Conservation (phyloP, 2,797 vertebrate species). For the Karalla daura region DNA sequence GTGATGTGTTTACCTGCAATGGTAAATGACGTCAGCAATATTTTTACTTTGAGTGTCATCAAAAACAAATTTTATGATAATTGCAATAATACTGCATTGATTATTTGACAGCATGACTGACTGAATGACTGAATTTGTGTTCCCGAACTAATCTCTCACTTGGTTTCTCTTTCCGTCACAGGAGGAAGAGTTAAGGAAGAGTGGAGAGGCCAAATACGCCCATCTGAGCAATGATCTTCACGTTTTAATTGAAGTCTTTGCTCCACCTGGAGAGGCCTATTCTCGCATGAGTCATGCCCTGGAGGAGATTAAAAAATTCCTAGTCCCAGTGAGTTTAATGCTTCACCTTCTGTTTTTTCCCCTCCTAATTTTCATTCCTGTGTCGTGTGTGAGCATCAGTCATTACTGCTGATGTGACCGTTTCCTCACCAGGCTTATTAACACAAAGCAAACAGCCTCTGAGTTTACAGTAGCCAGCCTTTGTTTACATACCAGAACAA, state of each 20-base stretch:
- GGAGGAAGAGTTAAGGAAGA: constrained; percentile 99
- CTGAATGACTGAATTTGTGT: too few relatives aligned
- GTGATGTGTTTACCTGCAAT: too few relatives aligned
- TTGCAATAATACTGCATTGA: too few relatives aligned
- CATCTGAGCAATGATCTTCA: constrained; percentile 99
- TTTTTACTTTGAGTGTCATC: too few relatives aligned
- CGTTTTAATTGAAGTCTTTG: constrained; percentile 99
- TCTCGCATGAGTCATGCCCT: constrained; percentile 99
- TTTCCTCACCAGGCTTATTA: constrained; percentile 41
- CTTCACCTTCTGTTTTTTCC: constrained; percentile 33
- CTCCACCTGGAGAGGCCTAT: constrained; percentile 98
- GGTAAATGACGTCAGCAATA: too few relatives aligned
- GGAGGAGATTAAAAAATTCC: constrained; percentile 99
- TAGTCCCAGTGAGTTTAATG: constrained; percentile 96
- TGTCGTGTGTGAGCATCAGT: constrained; percentile 1
- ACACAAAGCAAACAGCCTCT: constrained; percentile 35
- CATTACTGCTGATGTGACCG: constrained; percentile 30
- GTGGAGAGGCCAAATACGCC: constrained; percentile 95
- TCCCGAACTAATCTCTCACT: constrained; percentile 45
- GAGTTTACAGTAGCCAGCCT: constrained; percentile 10
- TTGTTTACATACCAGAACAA: constrained; percentile 49
- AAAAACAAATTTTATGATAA: too few relatives aligned
- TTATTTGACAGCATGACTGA: too few relatives aligned
- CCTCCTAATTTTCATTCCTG: constrained; percentile 21
- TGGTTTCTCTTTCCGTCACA: constrained; percentile 74